These are phyloP conservation scores for Thamnophis sirtalis DNA, from an alignment of 2,113 vertebrate species.

Conservation along the genomic window DNA sequence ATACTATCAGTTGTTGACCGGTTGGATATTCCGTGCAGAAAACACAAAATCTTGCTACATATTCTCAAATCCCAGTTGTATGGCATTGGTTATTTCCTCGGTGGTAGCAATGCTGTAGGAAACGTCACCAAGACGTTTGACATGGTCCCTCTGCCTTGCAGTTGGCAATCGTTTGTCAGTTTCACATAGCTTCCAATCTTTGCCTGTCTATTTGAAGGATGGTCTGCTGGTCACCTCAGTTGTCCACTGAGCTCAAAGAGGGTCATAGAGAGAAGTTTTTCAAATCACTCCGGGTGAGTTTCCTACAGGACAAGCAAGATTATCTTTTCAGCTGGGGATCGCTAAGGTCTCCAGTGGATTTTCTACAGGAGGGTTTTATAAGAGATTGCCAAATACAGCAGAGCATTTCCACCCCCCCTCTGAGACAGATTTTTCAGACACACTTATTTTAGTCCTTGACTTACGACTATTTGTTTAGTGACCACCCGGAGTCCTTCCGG, in stretches of 20 bases:
- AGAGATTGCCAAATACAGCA: neutral
- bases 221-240: neutral
- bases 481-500: too few species aligned
- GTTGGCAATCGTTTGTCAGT: neutral
- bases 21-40: conserved; percentile 26
- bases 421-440: neutral
- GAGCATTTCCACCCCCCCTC: neutral
- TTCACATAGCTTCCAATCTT: neutral
- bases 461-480: neutral
- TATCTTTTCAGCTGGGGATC: neutral
- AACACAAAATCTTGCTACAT: neutral
- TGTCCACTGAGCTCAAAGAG: neutral
- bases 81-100: neutral
- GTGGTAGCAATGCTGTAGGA: neutral
- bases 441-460: neutral
- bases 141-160: neutral
- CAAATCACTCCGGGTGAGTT: neutral
- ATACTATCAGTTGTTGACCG: conserved; percentile 52
- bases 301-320: neutral
- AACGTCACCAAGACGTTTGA: neutral
- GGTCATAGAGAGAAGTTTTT: neutral
- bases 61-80: neutral
- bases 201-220: neutral
- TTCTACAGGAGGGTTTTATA: neutral
- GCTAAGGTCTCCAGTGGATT: neutral